Base-by-base conservation (phyloP, 37 sponge, comb jelly and placozoan genomes). In the Petrosia ficiformis region DNA sequence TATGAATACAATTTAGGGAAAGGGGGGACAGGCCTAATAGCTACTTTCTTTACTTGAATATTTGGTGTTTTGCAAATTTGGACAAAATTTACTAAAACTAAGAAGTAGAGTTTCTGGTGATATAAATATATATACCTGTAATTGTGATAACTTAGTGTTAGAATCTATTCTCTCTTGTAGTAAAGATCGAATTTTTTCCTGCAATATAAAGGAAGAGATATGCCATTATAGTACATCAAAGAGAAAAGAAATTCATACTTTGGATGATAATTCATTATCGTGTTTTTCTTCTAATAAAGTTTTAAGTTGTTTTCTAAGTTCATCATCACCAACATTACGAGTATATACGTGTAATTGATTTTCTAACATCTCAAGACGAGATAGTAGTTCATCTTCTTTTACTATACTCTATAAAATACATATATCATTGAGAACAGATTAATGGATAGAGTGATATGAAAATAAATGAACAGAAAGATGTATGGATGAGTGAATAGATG, bases 321-420 rank as follows among this genome's bases (percentile, higher is more conserved):
- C 89, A 56, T 87, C 88, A 26, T 87, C 85, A 0, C 68, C 19
- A 0, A 65, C 65, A 35, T 80, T 82, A 85, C 87, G 42, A 24
- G 58, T 6, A 72, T 88, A 95, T 25, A 95, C 80, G 59, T 94
- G 86, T 19, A 98, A 57, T 72, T 98, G 95, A 48, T 92, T 92
- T 77, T 98, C 99, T 57, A 98, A 37, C 84, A 92, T 90, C 73
- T 95, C 95, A 33, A 98, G 82, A 36, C 99, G 70, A 26, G 95
- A 88, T 75, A 98, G 71, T 71, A 98, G 69, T 63, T 95, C 87
- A 84, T 98, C 99, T 71, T 98, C 99, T 38, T 89, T 89, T 35
- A 98, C 84, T 16, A 83, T 73, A 34, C 89, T 82, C 92, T 91
- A 78, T 40, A 74, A 37, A 42, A 34, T 19, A 59, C 21, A 57